These are phyloP conservation scores for Anastrepha ludens DNA, from an alignment of 1,140 invertebrate genomes.

Conservation along the genomic window DNA sequence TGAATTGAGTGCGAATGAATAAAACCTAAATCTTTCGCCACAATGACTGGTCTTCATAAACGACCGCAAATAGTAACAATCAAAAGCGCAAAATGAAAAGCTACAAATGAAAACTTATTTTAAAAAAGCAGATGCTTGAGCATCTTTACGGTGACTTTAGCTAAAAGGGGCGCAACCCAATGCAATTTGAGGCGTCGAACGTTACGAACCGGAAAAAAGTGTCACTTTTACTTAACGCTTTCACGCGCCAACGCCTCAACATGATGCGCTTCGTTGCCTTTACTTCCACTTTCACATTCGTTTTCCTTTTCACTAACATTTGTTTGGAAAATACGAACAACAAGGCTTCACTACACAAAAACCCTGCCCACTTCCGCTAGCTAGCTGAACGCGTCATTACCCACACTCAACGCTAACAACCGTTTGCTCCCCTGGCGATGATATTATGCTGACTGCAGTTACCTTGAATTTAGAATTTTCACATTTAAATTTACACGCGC, in stretches of 20 bases:
- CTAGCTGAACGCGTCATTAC: constrained; percentile 21
- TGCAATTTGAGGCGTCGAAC: not conserved
- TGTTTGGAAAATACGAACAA: not conserved
- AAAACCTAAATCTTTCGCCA: too few species aligned
- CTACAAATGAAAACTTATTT: not conserved
- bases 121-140: not conserved
- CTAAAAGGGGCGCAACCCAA: too few species aligned
- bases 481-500: not conserved
- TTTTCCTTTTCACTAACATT: not conserved
- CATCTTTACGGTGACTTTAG: not conserved
- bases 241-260: constrained; percentile 2
- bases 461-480: constrained; percentile 31
- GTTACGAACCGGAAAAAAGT: constrained; percentile 21
- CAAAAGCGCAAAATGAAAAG: not conserved
- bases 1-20: too few species aligned
- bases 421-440: not conserved
- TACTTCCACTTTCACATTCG: not conserved
- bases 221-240: constrained; percentile 43
- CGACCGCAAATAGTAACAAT: too few species aligned
- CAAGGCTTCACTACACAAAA: not conserved
- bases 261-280: not conserved
- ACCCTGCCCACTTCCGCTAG: not conserved
- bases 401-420: constrained; percentile 13
- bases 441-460: constrained; percentile 2
- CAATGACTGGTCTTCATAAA: too few species aligned